Evolutionary conservation across 2,113 vertebrate species (phyloP), one percentile per base, ranked within the genome.

Genomic region (Sardina pilchardus): DNA sequence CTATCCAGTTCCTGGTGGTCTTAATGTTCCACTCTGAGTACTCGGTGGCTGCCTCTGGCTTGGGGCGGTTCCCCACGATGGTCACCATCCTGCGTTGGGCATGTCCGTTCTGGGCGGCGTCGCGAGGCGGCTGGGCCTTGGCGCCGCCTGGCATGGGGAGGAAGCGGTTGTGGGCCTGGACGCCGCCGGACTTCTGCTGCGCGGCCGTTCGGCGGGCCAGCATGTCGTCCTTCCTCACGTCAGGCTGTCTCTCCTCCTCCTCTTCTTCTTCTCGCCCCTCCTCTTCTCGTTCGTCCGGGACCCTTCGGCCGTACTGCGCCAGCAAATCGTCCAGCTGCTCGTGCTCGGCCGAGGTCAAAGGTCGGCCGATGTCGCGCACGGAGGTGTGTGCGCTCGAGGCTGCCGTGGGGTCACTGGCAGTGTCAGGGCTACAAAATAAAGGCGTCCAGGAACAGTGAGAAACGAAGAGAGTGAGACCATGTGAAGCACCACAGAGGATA

Each of bases 191-290:
- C 88, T 93, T 95, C 87, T 93, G 94, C 87, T 93, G 95, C 75
- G 85, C 84, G 12, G 94, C 93, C 3, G 93, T 91, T 88, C 91
- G 91, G 83, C 95, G 92, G 10, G 92, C 92, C 94, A 94, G 92
- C 96, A 95, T 94, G 85, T 96, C 93, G 4, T 96, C 95, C 93
- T 96, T 95, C 91, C 88, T 91, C 84, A 94, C 43, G 86, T 96
- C 93, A 0, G 94, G 93, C 43, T 92, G 89, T 89, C 24, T 91
- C 63, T 50, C 63, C 82, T 84, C 86, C 56, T 89, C 88, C 82
- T 84, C 86, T 50, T 89, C 88, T 45, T 94, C 94, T 1, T 91
- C 92, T 59, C 93, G 93, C 8, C 94, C 94, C 1, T 93, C 94
- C 1, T 93, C 91, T 0, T 93, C 75, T 81, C 82, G 59, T 67